A percentile compares a stretch with the other conserved stretches of the same genome.
Evolutionary conservation across 2,888 invertebrate genomes (phyloP).

Genomic region (Leptinotarsa rubiginosa): DNA sequence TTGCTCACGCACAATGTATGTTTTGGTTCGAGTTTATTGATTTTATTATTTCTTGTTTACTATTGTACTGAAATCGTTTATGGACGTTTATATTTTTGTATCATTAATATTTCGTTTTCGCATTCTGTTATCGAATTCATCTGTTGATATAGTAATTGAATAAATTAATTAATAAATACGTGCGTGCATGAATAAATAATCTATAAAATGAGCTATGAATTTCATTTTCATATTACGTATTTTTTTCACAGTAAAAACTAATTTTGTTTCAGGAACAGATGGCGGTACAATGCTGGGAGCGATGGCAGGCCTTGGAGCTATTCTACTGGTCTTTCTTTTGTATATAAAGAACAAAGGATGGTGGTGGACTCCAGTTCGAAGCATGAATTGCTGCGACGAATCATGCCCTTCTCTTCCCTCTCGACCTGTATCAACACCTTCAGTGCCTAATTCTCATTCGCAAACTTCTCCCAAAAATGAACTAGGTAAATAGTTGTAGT

Average conservation of each 20-base stretch:
- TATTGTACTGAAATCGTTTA: no score
- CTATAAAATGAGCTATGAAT: no score
- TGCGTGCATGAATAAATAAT: no score
- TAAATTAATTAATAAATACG: no score
- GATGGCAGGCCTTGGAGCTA: slow-evolving; percentile 84
- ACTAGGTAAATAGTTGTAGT: slow-evolving; percentile 61
- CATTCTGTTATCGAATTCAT: no score
- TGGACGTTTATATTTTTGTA: no score
- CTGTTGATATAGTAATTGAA: no score
- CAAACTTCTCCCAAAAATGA: slow-evolving; percentile 56
- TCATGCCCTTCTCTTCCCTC: slow-evolving; percentile 64
- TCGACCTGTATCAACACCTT: slow-evolving; percentile 65
- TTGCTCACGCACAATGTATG: no score
- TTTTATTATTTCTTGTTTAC: no score
- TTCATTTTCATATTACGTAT: not conserved
- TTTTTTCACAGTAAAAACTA: not conserved
- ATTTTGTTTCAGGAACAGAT: slow-evolving; percentile 72
- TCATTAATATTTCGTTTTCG: no score
- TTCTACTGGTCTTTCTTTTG: slow-evolving; percentile 85
- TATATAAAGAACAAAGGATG: slow-evolving; percentile 86
- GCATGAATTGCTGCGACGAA: slow-evolving; percentile 75
- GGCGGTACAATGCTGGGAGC: slow-evolving; percentile 88
- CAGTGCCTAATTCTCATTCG: slow-evolving; percentile 57
- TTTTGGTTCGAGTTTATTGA: no score
- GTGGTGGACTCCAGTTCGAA: slow-evolving; percentile 75